Percentiles rank a stretch among this genome's conserved stretches.
These are phyloP conservation scores for Dendrolimus kikuchii DNA, from an alignment of 1,140 invertebrate genomes.

Conservation along the genomic window DNA sequence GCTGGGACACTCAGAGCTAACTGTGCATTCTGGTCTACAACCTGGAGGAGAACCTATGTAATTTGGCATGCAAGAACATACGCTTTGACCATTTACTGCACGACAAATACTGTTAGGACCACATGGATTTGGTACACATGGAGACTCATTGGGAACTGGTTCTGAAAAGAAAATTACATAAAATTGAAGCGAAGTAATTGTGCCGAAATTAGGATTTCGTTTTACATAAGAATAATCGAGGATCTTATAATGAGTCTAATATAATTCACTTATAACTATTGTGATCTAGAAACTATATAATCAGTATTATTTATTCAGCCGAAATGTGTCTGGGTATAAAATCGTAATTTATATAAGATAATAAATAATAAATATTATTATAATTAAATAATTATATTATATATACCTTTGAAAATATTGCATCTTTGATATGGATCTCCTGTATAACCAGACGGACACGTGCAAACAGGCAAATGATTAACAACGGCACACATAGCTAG, in stretches of 20 bases:
- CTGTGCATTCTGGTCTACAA: constrained; percentile 81
- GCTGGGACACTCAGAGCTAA: constrained; percentile 79
- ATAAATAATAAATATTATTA: constrained; percentile 16
- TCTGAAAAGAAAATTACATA: constrained; percentile 21
- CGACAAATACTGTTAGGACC: constrained; percentile 82
- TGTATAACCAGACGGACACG: constrained; percentile 77
- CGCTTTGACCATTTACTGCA: constrained; percentile 75
- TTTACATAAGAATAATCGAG: too few relatives aligned
- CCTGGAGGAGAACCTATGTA: constrained; percentile 82
- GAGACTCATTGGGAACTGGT: constrained; percentile 46
- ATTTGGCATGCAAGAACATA: constrained; percentile 81
- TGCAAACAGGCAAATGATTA: constrained; percentile 81
- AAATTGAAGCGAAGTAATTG: not conserved
- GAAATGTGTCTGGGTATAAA: constrained; percentile 7
- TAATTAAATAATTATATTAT: constrained; percentile 6
- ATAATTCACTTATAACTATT: too few relatives aligned
- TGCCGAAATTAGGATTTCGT: too few relatives aligned
- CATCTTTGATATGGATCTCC: constrained; percentile 78
- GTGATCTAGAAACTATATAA: too few relatives aligned
- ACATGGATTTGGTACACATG: constrained; percentile 79
- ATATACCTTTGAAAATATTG: constrained; percentile 50
- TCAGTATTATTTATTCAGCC: too few relatives aligned
- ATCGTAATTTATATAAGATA: constrained; percentile 29
- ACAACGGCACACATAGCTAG: constrained; percentile 83
- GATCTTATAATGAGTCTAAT: too few relatives aligned